A percentile compares a stretch with the other conserved stretches of the same genome.
Conservation (phyloP, 2,113 vertebrate genomes). For the Clinocottus analis region DNA sequence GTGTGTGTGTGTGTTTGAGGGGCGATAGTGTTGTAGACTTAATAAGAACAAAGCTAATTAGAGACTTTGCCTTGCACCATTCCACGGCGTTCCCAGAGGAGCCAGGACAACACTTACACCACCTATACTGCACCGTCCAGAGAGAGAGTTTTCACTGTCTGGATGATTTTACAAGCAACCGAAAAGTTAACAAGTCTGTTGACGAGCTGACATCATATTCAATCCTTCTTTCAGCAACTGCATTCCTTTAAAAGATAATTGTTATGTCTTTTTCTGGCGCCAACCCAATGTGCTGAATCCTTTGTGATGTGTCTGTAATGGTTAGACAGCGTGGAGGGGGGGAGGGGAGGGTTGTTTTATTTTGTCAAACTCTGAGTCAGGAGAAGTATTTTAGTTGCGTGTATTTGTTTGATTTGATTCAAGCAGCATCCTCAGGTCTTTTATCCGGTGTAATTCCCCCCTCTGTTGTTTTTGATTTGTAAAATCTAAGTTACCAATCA, state of each 20-base stretch:
- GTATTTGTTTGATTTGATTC: background rate
- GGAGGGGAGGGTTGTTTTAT: background rate
- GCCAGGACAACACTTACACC: constrained; percentile 53
- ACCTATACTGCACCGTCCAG: constrained; percentile 31
- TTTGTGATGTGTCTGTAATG: background rate
- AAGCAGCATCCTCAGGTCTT: background rate
- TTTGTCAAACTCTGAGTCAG: background rate
- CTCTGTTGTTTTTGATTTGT: background rate
- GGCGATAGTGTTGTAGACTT: constrained; percentile 60
- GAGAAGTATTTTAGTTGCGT: background rate
- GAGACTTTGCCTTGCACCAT: constrained; percentile 61
- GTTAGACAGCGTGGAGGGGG: background rate
- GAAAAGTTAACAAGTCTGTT: constrained; percentile 9
- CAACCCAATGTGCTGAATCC: background rate
- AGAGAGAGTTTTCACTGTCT: constrained; percentile 33
- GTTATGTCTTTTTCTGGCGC: background rate
- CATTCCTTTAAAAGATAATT: constrained; percentile 8
- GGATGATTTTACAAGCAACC: constrained; percentile 31
- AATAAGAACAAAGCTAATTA: constrained; percentile 80
- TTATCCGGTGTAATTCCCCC: background rate
- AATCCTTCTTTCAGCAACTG: constrained; percentile 14
- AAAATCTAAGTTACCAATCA: constrained; percentile 2
- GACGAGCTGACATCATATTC: constrained; percentile 32
- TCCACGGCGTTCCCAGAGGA: constrained; percentile 55
- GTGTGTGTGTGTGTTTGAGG: constrained; percentile 38